phyloP scores from a whole-genome alignment of 2,113 vertebrate species.

The Coptodon bakossiorum region DNA sequence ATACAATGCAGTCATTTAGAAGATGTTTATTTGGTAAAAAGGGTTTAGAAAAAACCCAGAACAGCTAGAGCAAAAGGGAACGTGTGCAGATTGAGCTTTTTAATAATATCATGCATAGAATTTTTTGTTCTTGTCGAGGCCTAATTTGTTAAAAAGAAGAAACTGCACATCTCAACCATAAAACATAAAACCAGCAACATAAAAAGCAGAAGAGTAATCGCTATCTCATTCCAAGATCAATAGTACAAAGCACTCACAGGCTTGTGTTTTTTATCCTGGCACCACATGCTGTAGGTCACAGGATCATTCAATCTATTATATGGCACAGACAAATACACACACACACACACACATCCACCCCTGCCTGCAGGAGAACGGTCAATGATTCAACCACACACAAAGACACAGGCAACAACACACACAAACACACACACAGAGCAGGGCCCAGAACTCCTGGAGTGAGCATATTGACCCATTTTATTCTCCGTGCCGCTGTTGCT shows the following conservation, averaged over 20 bases:
- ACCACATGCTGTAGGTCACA: slow-evolving; percentile 28
- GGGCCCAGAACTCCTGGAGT: slow-evolving; percentile 9
- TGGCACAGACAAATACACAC: slow-evolving; percentile 11
- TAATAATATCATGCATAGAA: not conserved
- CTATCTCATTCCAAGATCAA: slow-evolving; percentile 5
- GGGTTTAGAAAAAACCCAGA: not conserved
- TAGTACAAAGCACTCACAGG: slow-evolving; percentile 8
- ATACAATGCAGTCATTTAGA: not conserved
- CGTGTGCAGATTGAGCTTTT: not conserved
- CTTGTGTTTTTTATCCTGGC: slow-evolving; percentile 1
- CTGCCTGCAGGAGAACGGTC: slow-evolving; percentile 26
- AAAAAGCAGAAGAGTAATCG: not conserved
- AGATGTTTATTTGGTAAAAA: not conserved
- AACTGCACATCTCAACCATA: not conserved
- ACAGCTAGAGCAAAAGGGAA: not conserved
- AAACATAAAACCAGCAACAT: not conserved
- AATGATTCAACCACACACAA: slow-evolving; percentile 29
- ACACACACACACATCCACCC: slow-evolving; percentile 3
- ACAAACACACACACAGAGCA: not conserved
- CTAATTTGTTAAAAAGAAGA: not conserved
- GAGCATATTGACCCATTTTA: slow-evolving; percentile 41
- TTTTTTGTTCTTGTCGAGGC: not conserved
- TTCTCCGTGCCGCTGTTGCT: not conserved
- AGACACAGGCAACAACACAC: not conserved
- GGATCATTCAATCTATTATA: slow-evolving; percentile 36